Evolutionary conservation across 2,888 invertebrate species (phyloP).

Genomic region (Tenthredo distinguenda): DNA sequence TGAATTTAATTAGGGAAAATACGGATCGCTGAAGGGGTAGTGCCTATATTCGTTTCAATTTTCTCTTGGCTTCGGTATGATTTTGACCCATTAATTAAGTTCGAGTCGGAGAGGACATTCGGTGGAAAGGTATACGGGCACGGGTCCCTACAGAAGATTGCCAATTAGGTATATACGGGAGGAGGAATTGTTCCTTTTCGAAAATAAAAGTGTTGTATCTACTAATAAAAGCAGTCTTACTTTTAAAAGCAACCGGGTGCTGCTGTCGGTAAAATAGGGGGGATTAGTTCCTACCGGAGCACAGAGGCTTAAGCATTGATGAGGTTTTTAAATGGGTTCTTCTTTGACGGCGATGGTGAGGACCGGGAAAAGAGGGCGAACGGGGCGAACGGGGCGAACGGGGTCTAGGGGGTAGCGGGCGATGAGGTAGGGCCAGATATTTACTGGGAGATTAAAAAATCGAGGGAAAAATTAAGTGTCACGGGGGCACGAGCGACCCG

Average conservation of each 20-base stretch:
- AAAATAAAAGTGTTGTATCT: constrained; percentile 71
- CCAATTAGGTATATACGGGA: constrained; percentile 46
- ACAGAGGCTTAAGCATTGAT: constrained; percentile 78
- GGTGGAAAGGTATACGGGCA: neutral
- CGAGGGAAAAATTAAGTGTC: constrained; percentile 78
- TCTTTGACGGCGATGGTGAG: constrained; percentile 74
- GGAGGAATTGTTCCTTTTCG: constrained; percentile 43
- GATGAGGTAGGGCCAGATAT: constrained; percentile 71
- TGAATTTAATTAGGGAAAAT: constrained; percentile 28
- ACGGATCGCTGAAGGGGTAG: neutral
- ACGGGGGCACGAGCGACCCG: constrained; percentile 72
- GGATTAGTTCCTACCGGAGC: constrained; percentile 78
- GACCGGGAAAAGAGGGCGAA: constrained; percentile 52
- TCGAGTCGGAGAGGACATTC: constrained; percentile 46
- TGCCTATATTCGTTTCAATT: constrained; percentile 43
- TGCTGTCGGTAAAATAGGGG: constrained; percentile 76
- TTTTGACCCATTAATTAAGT: constrained; percentile 53
- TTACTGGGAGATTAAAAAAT: constrained; percentile 78
- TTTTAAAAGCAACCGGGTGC: constrained; percentile 71
- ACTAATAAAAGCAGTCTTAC: constrained; percentile 75
- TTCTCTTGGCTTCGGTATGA: constrained; percentile 26
- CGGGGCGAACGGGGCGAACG: constrained; percentile 51
- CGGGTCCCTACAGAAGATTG: constrained; percentile 37
- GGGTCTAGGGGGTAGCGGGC: constrained; percentile 53
- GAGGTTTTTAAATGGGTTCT: constrained; percentile 79